Evolutionary conservation across 2,113 vertebrate species (phyloP), one percentile per base, ranked within the genome.

Genomic region (Prionailurus bengalensis): DNA sequence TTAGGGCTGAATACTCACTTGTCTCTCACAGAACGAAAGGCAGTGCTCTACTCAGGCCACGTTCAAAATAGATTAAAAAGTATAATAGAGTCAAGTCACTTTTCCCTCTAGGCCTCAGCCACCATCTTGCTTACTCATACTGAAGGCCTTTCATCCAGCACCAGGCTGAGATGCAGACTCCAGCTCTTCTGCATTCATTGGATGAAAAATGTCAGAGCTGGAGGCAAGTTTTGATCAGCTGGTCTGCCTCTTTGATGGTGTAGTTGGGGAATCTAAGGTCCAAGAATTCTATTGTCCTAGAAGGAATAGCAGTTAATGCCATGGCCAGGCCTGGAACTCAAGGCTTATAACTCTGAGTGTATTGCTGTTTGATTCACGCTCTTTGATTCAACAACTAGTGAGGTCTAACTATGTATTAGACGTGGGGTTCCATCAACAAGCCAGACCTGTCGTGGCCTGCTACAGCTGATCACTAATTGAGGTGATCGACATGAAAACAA

Each of bases 11-110:
- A 19, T 27, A 63, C 3, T 89, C 83, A 33, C 29, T 61, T 80
- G 29, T 63, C 80, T 93, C 97, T 93, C 4, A 12, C 16, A 83
- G 80, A 92, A 94, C 13, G 53, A 71, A 79, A 95, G 63, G 23
- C 25, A 27, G 4, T 27, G 21, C 29, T 82, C 29, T 53, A 29
- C 76, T 74, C 29, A 63, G 70, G 84, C n/a, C 71, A 79, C 17
- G 15, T 84, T 78, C 71, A 33, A 6, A 36, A 63, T 65, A 14
- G 88, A 89, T 29, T 58, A 25, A 85, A 91, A 95, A 65, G n/a
- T 83, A 53, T 7, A 1, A 4, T 55, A 3, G 14, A 91, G 42
- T 36, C 11, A 45, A 66, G 31, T 45, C 31, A 78, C 11, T 61
- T 48, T 36, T 79, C 27, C 27, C 14, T 95, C 81, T 88, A 68